Base-by-base conservation (phyloP, 53 echinoderm and acorn worm genomes). In the Astropecten irregularis region DNA sequence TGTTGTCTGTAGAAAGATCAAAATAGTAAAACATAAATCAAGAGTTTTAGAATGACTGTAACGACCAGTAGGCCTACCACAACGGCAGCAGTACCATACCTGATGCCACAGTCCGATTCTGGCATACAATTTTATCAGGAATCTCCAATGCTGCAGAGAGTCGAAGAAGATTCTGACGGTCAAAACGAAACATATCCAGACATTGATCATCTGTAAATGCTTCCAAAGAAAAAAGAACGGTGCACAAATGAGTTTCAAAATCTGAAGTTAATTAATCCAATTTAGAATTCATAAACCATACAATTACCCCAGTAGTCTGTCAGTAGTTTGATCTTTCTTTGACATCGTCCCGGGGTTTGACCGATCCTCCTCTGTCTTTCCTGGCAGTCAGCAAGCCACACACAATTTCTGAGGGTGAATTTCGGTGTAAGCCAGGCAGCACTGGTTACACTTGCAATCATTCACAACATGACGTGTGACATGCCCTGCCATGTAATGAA, bases 401-500 rank as follows among this genome's bases (percentile, higher is more conserved):
- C 8, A 9, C 8, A 8, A 14, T 9, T 46, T 9, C 47, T 46
- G 47, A 9, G 47, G 47, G 8, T 8, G 47, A 9, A 9, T 8
- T 46, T 9, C 47, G 8, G 47, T 46, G 14, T 46, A 42, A 32
- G 89, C 89, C 48, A 89, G 25, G 32, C 74, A 89, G 68, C 83
- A 89, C 53, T 83, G 61, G 3, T 83, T 74, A 64, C 84, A 84
- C 32, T 84, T 84, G 54, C 77, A 89, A 31, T 84, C 67, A 32
- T 68, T 27, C n/a, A 76, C 59, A 20, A 89, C 49, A 35, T 89
- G 77, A 44, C 82, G 46, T 20, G 48, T 61, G 8, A 86, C 49
- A 39, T 90, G 86, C 18, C 90, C 90, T 21, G 90, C 73, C 26
- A 85, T 33, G 62, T 90, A 86, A 44, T 90, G 90, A 4, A 86